Conservation (phyloP, 2,797 vertebrate species). For the Sternarchorhynchus goeldii region DNA sequence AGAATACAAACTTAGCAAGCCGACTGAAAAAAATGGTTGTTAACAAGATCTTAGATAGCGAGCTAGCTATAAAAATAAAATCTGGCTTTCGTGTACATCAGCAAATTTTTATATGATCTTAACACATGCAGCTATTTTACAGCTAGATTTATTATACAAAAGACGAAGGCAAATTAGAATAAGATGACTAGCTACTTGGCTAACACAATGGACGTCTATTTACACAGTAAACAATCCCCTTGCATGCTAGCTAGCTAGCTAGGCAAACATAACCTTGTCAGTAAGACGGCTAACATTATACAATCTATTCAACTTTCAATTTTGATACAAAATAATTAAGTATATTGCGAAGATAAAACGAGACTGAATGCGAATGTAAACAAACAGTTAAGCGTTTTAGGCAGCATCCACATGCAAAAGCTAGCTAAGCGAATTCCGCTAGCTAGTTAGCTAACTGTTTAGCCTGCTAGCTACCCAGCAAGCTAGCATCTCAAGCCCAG, state of each 20-base stretch:
- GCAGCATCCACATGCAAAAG: slow-evolving; percentile 13
- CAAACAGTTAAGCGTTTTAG: neutral
- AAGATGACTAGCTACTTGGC: slow-evolving; percentile 51
- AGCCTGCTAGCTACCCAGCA: slow-evolving; percentile 22
- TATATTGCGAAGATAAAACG: neutral
- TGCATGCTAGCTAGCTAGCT: slow-evolving; percentile 11
- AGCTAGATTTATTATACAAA: neutral
- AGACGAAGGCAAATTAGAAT: slow-evolving; percentile 36
- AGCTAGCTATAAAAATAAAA: too few species aligned
- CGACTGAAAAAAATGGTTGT: neutral
- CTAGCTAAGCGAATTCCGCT: slow-evolving; percentile 11
- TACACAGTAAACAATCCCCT: slow-evolving; percentile 50
- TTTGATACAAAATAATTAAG: too few species aligned
- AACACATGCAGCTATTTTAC: neutral
- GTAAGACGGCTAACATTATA: neutral
- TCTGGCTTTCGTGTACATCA: too few species aligned
- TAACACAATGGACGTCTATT: slow-evolving; percentile 59
- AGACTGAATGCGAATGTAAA: neutral
- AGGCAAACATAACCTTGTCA: slow-evolving; percentile 30
- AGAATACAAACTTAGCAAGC: too few species aligned
- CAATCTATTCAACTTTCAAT: neutral
- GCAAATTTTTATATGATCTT: too few species aligned
- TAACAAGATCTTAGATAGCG: too few species aligned
- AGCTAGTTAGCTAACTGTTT: slow-evolving; percentile 15
- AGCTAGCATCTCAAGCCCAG: slow-evolving; percentile 37